Evolutionary conservation across 1,140 invertebrate species (phyloP).

Genomic region (Drosophila kikkawai): DNA sequence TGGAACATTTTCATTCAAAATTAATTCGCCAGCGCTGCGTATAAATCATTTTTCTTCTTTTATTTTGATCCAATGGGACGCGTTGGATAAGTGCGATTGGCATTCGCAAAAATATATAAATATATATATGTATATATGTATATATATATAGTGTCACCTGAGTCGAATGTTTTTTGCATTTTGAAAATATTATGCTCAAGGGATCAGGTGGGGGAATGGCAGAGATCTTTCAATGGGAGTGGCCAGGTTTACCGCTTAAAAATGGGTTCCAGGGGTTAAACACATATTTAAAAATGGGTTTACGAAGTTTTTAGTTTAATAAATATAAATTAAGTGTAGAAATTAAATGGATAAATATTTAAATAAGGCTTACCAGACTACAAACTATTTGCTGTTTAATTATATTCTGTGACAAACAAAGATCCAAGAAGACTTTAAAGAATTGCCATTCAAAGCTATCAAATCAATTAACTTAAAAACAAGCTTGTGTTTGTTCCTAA

Average conservation of each 20-base stretch:
- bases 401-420: background rate
- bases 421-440: too few relatives aligned
- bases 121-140: background rate
- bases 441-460: background rate
- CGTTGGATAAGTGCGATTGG: conserved; percentile 40
- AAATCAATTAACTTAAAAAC: background rate
- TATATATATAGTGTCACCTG: conserved; percentile 36
- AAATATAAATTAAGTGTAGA: too few relatives aligned
- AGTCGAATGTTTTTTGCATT: conserved; percentile 46
- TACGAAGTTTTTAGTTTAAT: background rate
- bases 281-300: background rate
- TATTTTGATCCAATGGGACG: conserved; percentile 20
- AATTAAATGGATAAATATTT: too few relatives aligned
- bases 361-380: too few relatives aligned
- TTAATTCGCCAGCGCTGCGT: conserved; percentile 27
- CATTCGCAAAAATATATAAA: conserved; percentile 34
- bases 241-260: conserved; percentile 6
- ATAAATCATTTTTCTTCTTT: conserved; percentile 35
- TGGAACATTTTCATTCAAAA: conserved; percentile 39
- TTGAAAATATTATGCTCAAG: conserved; percentile 40
- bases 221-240: conserved; percentile 1
- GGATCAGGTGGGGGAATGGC: background rate
- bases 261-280: background rate
- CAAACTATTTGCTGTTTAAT: background rate
- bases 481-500: background rate